phyloP scores from a whole-genome alignment of 2,888 invertebrate genomes.

The Amblyjoppa fuscipennis region DNA sequence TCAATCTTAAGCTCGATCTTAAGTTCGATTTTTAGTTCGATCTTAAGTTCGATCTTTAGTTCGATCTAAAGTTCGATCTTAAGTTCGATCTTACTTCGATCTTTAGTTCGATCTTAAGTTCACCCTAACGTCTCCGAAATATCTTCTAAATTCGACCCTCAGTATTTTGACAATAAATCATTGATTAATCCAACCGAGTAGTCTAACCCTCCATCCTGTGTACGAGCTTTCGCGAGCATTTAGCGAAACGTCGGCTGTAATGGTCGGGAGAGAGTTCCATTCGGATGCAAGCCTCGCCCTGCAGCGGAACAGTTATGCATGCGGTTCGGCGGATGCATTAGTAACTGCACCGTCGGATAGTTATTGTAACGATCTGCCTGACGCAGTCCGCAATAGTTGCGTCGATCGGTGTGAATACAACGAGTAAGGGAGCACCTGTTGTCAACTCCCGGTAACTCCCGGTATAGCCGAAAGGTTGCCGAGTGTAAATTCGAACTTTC shows the following conservation, averaged over 20 bases:
- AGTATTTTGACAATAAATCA: not conserved
- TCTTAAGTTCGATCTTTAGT: no score
- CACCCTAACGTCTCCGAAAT: no score
- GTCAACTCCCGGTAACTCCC: constrained; percentile 30
- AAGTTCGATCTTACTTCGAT: no score
- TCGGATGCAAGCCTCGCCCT: constrained; percentile 53
- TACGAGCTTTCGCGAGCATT: not conserved
- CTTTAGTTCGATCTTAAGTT: no score
- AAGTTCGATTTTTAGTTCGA: no score
- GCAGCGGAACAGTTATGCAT: constrained; percentile 34
- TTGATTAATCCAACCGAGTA: not conserved
- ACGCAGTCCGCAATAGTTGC: constrained; percentile 45
- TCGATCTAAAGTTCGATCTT: no score
- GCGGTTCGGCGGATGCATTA: constrained; percentile 60
- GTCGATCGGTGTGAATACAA: constrained; percentile 23
- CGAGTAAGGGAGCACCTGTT: constrained; percentile 57
- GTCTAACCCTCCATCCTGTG: not conserved
- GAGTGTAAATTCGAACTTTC: constrained; percentile 62
- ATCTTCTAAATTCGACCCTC: no score
- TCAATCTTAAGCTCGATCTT: no score
- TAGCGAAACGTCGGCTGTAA: not conserved
- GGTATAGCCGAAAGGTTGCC: not conserved
- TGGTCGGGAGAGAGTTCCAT: constrained; percentile 1
- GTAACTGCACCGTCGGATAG: constrained; percentile 55
- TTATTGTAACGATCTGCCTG: constrained; percentile 54